These are phyloP conservation scores for Heliconius ethilla DNA, from an alignment of 2,888 invertebrate genomes.

Conservation along the genomic window DNA sequence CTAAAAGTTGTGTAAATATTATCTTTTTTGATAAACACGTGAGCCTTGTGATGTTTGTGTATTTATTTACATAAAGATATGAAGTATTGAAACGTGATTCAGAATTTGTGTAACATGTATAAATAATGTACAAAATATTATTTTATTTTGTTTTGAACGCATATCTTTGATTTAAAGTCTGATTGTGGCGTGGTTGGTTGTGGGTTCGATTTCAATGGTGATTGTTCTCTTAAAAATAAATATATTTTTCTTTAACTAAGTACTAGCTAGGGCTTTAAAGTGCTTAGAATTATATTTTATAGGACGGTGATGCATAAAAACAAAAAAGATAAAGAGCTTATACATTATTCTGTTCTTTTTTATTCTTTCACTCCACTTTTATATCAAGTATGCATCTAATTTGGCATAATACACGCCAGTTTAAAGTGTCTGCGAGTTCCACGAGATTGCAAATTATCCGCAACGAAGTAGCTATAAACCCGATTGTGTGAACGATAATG, in stretches of 20 bases:
- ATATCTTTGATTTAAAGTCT: not conserved
- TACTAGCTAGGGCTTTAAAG: too few relatives aligned
- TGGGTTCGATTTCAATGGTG: not conserved
- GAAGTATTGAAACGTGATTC: not conserved
- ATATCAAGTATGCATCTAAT: conserved; percentile 26
- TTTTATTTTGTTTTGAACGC: not conserved
- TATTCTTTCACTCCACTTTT: conserved; percentile 13
- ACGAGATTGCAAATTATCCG: conserved; percentile 27
- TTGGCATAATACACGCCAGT: conserved; percentile 23
- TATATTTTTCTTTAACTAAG: too few relatives aligned
- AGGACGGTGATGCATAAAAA: not conserved
- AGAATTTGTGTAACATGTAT: not conserved
- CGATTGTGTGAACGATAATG: conserved; percentile 35
- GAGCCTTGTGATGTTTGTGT: not conserved
- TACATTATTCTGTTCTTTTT: not conserved
- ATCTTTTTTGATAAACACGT: conserved; percentile 10
- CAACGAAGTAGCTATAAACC: conserved; percentile 32
- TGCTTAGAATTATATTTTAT: too few relatives aligned
- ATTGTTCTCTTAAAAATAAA: not conserved
- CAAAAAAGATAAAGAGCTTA: not conserved
- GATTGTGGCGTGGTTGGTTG: not conserved
- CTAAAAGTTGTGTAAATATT: conserved; percentile 1
- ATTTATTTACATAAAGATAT: conserved; percentile 5
- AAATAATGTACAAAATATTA: not conserved
- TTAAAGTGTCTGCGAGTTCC: conserved; percentile 20